These are phyloP conservation scores for Macrophya annulata DNA, from an alignment of 2,888 invertebrate genomes.

Conservation along the genomic window DNA sequence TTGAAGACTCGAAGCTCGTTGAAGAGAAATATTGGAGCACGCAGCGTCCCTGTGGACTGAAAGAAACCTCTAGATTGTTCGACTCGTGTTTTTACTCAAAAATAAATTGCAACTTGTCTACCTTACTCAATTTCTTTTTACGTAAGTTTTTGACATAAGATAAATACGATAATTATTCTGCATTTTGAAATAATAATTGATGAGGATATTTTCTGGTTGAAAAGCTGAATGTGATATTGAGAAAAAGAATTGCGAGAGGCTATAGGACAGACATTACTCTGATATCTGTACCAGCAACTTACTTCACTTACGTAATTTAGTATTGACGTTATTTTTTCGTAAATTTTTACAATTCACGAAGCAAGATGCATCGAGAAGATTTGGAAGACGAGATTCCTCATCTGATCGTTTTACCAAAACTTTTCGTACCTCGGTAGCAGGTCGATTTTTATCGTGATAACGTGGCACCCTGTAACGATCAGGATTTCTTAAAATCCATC, in stretches of 20 bases:
- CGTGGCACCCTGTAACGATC: slow-evolving; percentile 38
- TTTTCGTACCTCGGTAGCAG: slow-evolving; percentile 21
- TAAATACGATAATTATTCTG: not conserved
- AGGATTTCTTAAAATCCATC: not conserved
- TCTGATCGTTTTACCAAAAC: slow-evolving; percentile 42
- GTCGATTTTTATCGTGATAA: slow-evolving; percentile 41
- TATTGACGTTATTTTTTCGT: slow-evolving; percentile 49
- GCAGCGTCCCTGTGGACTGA: slow-evolving; percentile 45
- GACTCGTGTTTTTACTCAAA: slow-evolving; percentile 6
- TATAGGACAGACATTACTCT: not conserved
- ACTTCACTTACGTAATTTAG: slow-evolving; percentile 77
- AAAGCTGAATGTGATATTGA: not conserved
- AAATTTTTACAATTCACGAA: slow-evolving; percentile 12
- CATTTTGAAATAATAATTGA: not conserved
- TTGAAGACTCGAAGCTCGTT: slow-evolving; percentile 55
- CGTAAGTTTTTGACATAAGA: not conserved
- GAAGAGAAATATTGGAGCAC: slow-evolving; percentile 44
- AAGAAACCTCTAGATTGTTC: slow-evolving; percentile 50
- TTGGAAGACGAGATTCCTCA: slow-evolving; percentile 53
- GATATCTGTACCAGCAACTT: slow-evolving; percentile 61
- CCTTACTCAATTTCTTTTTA: slow-evolving; percentile 17
- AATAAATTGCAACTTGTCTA: slow-evolving; percentile 18
- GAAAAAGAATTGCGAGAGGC: not conserved
- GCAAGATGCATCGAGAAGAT: slow-evolving; percentile 40
- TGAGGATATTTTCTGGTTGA: not conserved